Evolutionary conservation across 2,888 invertebrate species (phyloP), one percentile per base, ranked within the genome.

Genomic region (Lycocerus yunnanus): DNA sequence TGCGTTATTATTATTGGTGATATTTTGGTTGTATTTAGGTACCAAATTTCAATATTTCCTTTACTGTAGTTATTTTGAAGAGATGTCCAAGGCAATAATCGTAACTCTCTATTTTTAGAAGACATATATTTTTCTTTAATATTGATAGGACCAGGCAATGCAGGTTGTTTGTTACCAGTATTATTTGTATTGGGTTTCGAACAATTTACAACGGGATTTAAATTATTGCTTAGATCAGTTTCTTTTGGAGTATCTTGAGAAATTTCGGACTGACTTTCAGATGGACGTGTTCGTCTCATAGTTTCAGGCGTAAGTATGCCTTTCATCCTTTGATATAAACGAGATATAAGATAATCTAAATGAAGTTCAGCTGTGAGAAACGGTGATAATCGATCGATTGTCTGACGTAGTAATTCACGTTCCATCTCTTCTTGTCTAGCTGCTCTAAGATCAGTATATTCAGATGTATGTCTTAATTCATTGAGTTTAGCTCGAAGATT

Each of bases 61-160:
- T 69, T 66, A 59, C 75, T 68, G 27, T 78, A 83, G 14, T 77
- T 69, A 2, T 67, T 58, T 10, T 78, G 71, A 16, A 83, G 66
- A 0, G 73, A 73, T 24, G 74, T 24, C 83, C 83, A 83, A 10
- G 77, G 75, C 43, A 81, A 72, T 21, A 83, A 66, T 11, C 81
- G 75, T 61, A 81, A 18, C 68, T 69, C 11, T 65, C 58, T 21
- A 71, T 76, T 4, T 70, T 71, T 27, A 15, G 60, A 18, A 21
- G 61, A 74, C 16, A 69, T 21, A 15, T 15, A 15, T 4, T 68
- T 68, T 60, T 60, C 13, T 27, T 72, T 13, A 10, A 43, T n/a
- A 6, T 43, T 43, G n/a, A 0, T n/a, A n/a, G 0, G n/a, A 43
- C n/a, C 4, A n/a, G 13, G 6, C n/a, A 3, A 6, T n/a, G 6